Evolutionary conservation across 2,113 vertebrate genomes (phyloP), one percentile per base, ranked within the genome.

Genomic region (Zapornia atra): DNA sequence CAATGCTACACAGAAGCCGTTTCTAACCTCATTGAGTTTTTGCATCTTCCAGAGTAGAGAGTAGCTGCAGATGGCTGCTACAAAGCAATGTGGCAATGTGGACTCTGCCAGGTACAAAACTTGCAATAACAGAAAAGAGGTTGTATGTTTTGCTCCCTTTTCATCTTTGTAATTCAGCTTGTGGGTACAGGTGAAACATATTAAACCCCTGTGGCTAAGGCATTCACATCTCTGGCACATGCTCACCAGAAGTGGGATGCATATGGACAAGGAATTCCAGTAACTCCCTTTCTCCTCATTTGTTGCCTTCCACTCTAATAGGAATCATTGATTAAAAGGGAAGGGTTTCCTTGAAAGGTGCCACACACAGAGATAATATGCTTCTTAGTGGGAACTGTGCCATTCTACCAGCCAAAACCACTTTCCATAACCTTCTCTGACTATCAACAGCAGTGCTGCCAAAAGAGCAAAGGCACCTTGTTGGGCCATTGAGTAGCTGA

Each of bases 171-270:
- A 90, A 83, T 76, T 92, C 0, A 0, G 36, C 51, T 66, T 88
- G 71, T 90, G 76, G 12, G 59, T 83, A 77, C 94, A 94, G 71
- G 88, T 95, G 96, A 93, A 96, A 93, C 54, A 44, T 83, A 94
- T 97, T 95, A 95, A 93, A 77, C 59, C 50, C 88, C 91, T 59
- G 82, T 83, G 79, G 86, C n/a, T 92, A 90, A 86, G 22, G 79
- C 54, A 83, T 92, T 94, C 86, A 54, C 15, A 6, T 88, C 71
- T 77, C 80, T 93, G 44, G 59, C 71, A 86, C 76, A 11, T 3
- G 21, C 36, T 93, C 25, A 83, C 64, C 46, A 90, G 79, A 73
- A 95, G 76, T 50, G 82, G 72, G 42, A 92, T 20, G 4, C 71
- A 90, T 80, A 85, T 73, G 88, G 79, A 90, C 28, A 59, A 90